Conservation (phyloP, 2,888 invertebrate genomes). For the Drosophila mimetica region DNA sequence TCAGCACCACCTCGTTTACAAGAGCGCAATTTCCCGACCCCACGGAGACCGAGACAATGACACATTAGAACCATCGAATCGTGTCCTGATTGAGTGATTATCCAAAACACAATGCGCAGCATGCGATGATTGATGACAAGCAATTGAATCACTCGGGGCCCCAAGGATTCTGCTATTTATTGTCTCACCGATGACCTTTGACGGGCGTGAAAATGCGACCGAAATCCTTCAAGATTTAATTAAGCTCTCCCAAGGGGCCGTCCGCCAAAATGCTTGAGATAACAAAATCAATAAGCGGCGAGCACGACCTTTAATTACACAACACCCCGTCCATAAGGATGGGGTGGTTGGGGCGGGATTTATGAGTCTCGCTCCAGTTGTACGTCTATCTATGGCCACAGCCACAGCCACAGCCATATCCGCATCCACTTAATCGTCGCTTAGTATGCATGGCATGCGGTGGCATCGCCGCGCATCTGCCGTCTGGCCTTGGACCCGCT, state of each 20-base stretch:
- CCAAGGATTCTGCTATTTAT: constrained; percentile 56
- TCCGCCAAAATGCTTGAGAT: constrained; percentile 33
- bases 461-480: constrained; percentile 9
- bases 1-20: constrained; percentile 15
- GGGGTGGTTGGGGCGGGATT: constrained; percentile 33
- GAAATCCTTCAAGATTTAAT: constrained; percentile 55
- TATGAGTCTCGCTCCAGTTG: constrained; percentile 58
- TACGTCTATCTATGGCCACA: constrained; percentile 6
- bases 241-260: constrained; percentile 39
- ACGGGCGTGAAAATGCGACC: constrained; percentile 18
- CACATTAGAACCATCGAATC: constrained; percentile 59
- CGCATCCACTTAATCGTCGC: constrained; percentile 64
- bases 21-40: constrained; percentile 20
- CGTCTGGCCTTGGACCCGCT: constrained; percentile 46
- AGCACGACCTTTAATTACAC: constrained; percentile 67
- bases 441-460: constrained; percentile 77
- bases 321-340: constrained; percentile 15
- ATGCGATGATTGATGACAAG: constrained; percentile 62
- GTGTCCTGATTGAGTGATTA: constrained; percentile 76
- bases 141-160: constrained; percentile 5
- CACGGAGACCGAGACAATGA: constrained; percentile 62
- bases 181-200: constrained; percentile 61
- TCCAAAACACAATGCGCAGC: constrained; percentile 58
- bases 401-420: constrained; percentile 5
- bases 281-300: constrained; percentile 68